phyloP scores from a whole-genome alignment of 2,113 vertebrate species.

The Machaerirhynchus nigripectus region DNA sequence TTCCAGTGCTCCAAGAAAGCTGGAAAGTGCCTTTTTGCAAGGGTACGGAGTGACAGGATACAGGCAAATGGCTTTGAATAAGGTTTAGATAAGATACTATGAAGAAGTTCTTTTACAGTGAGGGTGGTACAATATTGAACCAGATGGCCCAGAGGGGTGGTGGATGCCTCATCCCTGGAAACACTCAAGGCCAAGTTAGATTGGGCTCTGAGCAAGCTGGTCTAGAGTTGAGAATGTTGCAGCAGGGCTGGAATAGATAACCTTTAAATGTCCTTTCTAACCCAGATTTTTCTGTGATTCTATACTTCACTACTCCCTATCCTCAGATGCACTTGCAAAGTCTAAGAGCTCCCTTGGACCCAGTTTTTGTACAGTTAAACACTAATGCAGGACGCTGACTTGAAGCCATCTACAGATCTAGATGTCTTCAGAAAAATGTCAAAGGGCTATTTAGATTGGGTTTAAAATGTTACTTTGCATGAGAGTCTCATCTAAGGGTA shows the following conservation, averaged over 20 bases:
- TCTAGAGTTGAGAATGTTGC: neutral
- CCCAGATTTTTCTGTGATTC: neutral
- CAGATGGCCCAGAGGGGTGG: neutral
- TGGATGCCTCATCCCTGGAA: neutral
- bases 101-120: neutral
- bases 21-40: neutral
- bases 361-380: neutral
- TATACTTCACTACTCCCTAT: neutral
- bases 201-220: neutral
- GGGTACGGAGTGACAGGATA: neutral
- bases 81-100: neutral
- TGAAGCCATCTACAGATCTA: neutral
- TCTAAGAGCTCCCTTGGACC: neutral
- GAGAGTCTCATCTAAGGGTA: neutral
- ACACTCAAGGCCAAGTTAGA: neutral
- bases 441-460: neutral
- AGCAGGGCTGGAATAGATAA: neutral
- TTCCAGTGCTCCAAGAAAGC: neutral
- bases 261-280: neutral
- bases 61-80: neutral
- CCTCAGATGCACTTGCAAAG: neutral
- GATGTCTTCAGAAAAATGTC: neutral
- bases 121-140: neutral
- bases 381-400: rapidly evolving
- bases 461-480: neutral